These are phyloP conservation scores for Mastomys natalensis DNA, from an alignment of 2,113 vertebrate species.

Conservation along the genomic window DNA sequence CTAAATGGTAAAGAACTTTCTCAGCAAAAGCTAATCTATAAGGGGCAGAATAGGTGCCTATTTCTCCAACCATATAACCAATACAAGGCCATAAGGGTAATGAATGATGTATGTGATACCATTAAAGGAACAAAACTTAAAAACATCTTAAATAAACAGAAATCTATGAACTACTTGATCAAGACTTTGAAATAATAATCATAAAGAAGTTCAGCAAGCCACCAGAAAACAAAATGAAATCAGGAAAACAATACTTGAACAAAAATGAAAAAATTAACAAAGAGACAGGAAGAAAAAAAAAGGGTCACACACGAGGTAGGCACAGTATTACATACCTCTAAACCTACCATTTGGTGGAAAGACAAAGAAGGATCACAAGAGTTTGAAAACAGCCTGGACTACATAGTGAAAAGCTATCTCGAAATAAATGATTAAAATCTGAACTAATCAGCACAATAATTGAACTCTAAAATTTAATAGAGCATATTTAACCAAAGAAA, in stretches of 20 bases:
- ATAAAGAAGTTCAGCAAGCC: background rate
- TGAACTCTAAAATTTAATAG: background rate
- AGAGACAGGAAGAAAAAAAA: background rate
- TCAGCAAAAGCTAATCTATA: background rate
- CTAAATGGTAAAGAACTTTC: background rate
- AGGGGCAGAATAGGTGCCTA: background rate
- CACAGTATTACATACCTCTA: background rate
- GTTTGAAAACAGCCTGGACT: background rate
- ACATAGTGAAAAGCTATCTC: background rate
- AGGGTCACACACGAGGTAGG: background rate
- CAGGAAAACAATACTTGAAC: background rate
- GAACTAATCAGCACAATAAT: background rate
- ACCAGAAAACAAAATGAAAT: background rate
- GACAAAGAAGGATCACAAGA: background rate
- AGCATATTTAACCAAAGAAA: background rate
- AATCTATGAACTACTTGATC: background rate
- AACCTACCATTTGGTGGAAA: background rate
- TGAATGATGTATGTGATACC: background rate
- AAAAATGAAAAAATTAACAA: background rate
- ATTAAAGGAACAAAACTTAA: background rate
- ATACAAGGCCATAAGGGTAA: background rate
- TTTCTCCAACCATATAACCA: background rate
- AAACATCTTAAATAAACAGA: background rate
- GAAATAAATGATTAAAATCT: background rate
- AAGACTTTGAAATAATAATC: background rate